Percentiles rank a stretch among this genome's conserved stretches.
Evolutionary conservation across 2,113 vertebrate species (phyloP).

Genomic region (Egretta garzetta): DNA sequence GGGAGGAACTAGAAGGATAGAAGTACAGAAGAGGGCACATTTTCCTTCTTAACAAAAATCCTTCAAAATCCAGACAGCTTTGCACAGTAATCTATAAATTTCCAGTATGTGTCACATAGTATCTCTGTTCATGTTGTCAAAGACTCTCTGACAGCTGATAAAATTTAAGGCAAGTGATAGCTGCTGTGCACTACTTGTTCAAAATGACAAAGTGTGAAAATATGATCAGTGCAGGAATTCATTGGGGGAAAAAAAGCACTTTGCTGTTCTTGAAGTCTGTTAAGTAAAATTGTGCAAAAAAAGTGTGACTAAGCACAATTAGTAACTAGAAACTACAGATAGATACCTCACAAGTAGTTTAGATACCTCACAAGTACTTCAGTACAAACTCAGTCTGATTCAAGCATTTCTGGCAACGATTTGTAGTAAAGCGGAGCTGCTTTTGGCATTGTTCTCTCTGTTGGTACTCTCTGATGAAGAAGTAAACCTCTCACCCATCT

Average conservation of each 20-base stretch:
- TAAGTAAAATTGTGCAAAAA: neutral
- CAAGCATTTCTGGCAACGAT: neutral
- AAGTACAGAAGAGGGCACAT: neutral
- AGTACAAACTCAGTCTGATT: neutral
- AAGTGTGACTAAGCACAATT: neutral
- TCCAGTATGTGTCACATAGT: neutral
- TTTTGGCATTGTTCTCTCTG: neutral
- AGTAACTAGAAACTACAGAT: neutral
- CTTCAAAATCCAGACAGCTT: neutral
- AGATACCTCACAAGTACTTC: neutral
- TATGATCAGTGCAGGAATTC: neutral
- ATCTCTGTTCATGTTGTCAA: neutral
- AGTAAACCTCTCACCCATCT: neutral
- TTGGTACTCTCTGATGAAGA: neutral
- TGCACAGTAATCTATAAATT: slow-evolving; percentile 21
- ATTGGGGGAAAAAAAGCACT: rapidly evolving
- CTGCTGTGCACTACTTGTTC: neutral
- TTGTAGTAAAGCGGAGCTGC: neutral
- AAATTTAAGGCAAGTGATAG: slow-evolving; percentile 24
- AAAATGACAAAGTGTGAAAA: neutral
- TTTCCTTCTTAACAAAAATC: neutral
- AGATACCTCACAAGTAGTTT: neutral
- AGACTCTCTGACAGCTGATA: slow-evolving; percentile 16
- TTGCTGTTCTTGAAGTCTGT: neutral
- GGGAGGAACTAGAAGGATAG: neutral